Evolutionary conservation across 92 coral and sea anemone species (phyloP).

Genomic region (Phenganax subtilis): DNA sequence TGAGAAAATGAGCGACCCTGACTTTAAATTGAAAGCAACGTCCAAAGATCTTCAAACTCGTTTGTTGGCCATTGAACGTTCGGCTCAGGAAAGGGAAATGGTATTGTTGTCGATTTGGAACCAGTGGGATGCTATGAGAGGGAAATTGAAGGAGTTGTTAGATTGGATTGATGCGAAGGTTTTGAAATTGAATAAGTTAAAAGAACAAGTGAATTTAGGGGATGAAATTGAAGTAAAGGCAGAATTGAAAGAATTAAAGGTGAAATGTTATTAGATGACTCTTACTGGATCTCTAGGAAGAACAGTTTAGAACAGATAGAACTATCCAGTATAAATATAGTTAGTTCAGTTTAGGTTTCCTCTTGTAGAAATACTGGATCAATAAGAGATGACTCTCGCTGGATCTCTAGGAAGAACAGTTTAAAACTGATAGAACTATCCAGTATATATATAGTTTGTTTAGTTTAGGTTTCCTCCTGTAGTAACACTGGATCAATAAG

Average conservation of each 20-base stretch:
- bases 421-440: not conserved
- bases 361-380: not conserved
- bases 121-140: constrained; percentile 27
- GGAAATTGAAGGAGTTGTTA: constrained; percentile 43
- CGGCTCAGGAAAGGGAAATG: constrained; percentile 16
- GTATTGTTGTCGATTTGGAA: constrained; percentile 11
- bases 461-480: not conserved
- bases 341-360: too few relatives aligned
- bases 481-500: not conserved
- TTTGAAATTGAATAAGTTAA: constrained; percentile 59
- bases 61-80: not conserved
- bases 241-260: constrained; percentile 58
- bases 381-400: not conserved
- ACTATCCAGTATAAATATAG: too few relatives aligned
- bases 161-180: constrained; percentile 86
- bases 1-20: constrained; percentile 36
- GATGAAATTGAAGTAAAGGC: constrained; percentile 71
- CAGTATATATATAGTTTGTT: not conserved
- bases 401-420: not conserved
- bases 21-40: constrained; percentile 27
- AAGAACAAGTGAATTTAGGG: constrained; percentile 63
- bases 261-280: not conserved
- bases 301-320: too few relatives aligned
- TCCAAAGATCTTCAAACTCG: constrained; percentile 29
- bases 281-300: not conserved